Evolutionary conservation across 2,888 invertebrate genomes (phyloP).

Genomic region (Elmis aenea): DNA sequence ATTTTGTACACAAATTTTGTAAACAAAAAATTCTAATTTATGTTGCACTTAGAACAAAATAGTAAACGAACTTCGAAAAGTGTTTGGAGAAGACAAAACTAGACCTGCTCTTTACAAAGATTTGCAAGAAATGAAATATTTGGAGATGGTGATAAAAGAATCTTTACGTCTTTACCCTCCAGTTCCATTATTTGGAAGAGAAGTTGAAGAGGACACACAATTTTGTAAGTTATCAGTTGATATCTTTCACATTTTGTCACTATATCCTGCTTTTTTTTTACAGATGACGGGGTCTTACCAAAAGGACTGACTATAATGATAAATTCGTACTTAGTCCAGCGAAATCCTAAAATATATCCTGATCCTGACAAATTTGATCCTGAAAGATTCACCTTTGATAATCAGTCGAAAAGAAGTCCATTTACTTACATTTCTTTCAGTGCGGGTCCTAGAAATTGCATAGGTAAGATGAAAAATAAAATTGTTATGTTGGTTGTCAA

Average conservation of each 20-base stretch:
- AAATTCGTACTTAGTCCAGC: conserved; percentile 47
- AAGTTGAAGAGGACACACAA: conserved; percentile 40
- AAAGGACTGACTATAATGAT: conserved; percentile 45
- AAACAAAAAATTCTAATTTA: too few species aligned
- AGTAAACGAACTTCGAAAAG: conserved; percentile 38
- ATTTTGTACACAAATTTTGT: too few species aligned
- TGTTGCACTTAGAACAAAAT: conserved; percentile 34
- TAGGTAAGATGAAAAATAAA: conserved; percentile 44
- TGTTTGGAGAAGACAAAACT: conserved; percentile 34
- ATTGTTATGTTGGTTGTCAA: conserved; percentile 8
- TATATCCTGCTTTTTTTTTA: neutral
- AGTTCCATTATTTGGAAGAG: conserved; percentile 49
- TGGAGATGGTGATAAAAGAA: conserved; percentile 53
- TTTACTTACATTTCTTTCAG: conserved; percentile 59
- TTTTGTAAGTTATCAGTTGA: conserved; percentile 31
- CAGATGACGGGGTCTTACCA: conserved; percentile 31
- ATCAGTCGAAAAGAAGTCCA: conserved; percentile 40
- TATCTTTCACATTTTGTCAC: conserved; percentile 1
- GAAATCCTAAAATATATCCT: conserved; percentile 49
- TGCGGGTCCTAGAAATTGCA: conserved; percentile 61
- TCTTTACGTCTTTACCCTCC: conserved; percentile 52
- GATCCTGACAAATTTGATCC: conserved; percentile 53
- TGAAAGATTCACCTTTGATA: conserved; percentile 49
- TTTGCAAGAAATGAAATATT: conserved; percentile 51
- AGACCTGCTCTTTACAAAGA: conserved; percentile 37